A percentile compares a stretch with the other conserved stretches of the same genome.
Conservation (phyloP, 2,113 vertebrate genomes). For the Clarias macrocephalus region DNA sequence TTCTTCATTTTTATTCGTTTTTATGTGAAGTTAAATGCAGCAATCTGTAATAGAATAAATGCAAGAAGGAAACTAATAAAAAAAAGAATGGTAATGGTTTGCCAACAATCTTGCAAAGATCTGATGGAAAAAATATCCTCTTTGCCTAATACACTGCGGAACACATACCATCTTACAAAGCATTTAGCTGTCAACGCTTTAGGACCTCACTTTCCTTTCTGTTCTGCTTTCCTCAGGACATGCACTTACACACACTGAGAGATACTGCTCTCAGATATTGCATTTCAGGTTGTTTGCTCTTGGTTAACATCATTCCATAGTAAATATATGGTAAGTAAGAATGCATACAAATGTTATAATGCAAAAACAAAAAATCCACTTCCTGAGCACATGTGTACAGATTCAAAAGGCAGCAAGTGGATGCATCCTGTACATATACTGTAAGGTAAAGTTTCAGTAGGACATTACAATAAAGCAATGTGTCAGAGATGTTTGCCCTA, state of each 20-base stretch:
- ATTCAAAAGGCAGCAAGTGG: neutral
- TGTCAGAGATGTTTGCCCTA: conserved; percentile 20
- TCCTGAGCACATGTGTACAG: neutral
- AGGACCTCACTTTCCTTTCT: neutral
- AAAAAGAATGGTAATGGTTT: neutral
- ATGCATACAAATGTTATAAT: neutral
- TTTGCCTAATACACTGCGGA: neutral
- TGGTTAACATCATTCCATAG: conserved; percentile 70
- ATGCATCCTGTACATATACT: neutral
- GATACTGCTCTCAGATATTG: conserved; percentile 30
- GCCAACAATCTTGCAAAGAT: neutral
- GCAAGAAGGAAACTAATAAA: neutral
- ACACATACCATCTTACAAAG: neutral
- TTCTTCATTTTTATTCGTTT: neutral
- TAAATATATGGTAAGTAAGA: conserved; percentile 39
- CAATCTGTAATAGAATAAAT: neutral
- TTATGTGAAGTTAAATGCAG: neutral
- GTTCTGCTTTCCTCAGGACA: conserved; percentile 24
- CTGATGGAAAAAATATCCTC: neutral
- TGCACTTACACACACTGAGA: conserved; percentile 10
- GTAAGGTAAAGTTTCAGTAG: conserved; percentile 3
- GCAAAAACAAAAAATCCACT: neutral
- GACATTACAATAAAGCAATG: neutral
- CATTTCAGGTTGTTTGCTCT: conserved; percentile 28
- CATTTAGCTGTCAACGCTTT: conserved; percentile 16